These are phyloP conservation scores for Fragum fragum DNA, from an alignment of 2,888 invertebrate species.

Conservation along the genomic window DNA sequence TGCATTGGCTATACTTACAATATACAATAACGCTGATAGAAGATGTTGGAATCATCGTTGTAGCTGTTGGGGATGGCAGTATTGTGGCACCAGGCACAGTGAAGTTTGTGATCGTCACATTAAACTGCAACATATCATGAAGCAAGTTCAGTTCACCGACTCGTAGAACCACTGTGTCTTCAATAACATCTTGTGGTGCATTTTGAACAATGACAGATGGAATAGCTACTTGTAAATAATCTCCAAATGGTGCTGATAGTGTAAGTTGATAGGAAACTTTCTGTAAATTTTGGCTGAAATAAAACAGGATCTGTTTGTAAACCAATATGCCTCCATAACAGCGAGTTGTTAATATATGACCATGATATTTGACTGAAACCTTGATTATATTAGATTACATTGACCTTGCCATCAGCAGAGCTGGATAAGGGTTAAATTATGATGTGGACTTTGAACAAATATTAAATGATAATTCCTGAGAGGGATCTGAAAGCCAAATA, in stretches of 20 bases:
- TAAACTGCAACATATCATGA: slow-evolving; percentile 34
- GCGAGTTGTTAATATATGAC: too few relatives aligned
- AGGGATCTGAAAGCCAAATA: too few relatives aligned
- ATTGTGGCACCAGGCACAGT: slow-evolving; percentile 32
- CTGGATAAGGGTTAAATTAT: too few relatives aligned
- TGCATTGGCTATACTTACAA: too few relatives aligned
- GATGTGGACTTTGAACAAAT: too few relatives aligned
- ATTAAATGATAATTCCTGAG: too few relatives aligned
- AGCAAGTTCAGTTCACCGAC: slow-evolving; percentile 49
- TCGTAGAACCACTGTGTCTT: slow-evolving; percentile 21
- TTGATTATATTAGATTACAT: too few relatives aligned
- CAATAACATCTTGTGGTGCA: slow-evolving; percentile 34
- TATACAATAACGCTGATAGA: slow-evolving; percentile 15
- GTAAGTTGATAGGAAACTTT: slow-evolving; percentile 27
- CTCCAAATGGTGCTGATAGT: slow-evolving; percentile 36
- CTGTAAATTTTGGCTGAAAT: neutral
- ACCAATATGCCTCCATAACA: too few relatives aligned
- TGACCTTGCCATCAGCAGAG: too few relatives aligned
- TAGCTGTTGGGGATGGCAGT: slow-evolving; percentile 25
- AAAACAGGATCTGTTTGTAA: too few relatives aligned
- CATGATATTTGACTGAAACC: too few relatives aligned
- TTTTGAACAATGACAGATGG: slow-evolving; percentile 41
- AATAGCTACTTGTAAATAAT: slow-evolving; percentile 27
- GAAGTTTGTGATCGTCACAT: slow-evolving; percentile 45
- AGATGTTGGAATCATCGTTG: slow-evolving; percentile 28